Conservation (phyloP, 2,888 invertebrate genomes). For the Stenurella melanura region DNA sequence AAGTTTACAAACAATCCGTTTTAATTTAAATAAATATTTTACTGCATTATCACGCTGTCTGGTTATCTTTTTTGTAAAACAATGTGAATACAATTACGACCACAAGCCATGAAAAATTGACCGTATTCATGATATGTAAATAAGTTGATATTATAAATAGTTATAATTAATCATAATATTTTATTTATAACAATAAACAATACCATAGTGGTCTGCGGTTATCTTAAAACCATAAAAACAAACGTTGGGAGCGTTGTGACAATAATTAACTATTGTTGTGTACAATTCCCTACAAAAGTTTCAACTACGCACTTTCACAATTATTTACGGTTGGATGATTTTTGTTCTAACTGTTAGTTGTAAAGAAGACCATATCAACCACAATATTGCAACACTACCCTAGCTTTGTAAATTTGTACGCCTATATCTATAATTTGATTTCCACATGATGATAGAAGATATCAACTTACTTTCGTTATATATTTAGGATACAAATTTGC, state of each 20-base stretch:
- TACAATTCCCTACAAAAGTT: neutral
- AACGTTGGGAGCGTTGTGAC: constrained; percentile 35
- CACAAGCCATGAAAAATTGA: constrained; percentile 34
- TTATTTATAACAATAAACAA: constrained; percentile 45
- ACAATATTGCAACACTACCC: too few species aligned
- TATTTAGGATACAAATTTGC: too few species aligned
- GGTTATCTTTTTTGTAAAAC: neutral
- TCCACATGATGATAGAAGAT: too few species aligned
- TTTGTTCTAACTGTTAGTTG: too few species aligned
- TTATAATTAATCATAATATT: constrained; percentile 39
- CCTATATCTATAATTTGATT: too few species aligned
- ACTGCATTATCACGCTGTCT: constrained; percentile 7
- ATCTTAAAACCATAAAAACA: constrained; percentile 33
- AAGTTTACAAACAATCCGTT: neutral
- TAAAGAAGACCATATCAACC: too few species aligned
- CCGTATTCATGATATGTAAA: constrained; percentile 34
- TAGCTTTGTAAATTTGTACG: too few species aligned
- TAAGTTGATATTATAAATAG: constrained; percentile 37
- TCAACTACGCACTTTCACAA: too few species aligned
- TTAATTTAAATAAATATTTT: neutral
- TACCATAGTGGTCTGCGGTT: constrained; percentile 39
- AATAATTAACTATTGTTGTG: constrained; percentile 43
- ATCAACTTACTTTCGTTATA: too few species aligned
- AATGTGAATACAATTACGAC: constrained; percentile 5
- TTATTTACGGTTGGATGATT: too few species aligned